These are phyloP conservation scores for Diphyllodes magnificus DNA, from an alignment of 2,113 vertebrate species.

Conservation along the genomic window DNA sequence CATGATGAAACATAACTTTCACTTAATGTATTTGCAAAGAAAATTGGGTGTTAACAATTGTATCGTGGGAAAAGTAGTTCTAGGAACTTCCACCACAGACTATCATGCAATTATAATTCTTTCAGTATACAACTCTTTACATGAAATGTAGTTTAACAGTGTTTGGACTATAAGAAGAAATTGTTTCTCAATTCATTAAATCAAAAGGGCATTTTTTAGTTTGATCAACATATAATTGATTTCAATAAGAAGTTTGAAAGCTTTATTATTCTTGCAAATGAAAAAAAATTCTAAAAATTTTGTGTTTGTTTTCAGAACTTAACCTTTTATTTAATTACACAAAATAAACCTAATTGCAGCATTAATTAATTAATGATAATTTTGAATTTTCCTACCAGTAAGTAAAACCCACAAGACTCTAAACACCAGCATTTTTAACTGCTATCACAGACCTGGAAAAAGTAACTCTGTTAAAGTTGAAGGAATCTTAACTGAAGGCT, in stretches of 20 bases:
- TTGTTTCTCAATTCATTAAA: background rate
- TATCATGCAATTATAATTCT: background rate
- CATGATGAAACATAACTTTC: background rate
- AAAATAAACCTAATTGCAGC: background rate
- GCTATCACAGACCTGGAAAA: background rate
- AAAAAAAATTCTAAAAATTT: background rate
- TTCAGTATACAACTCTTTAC: background rate
- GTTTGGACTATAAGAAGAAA: background rate
- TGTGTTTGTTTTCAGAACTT: background rate
- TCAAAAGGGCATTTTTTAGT: fast-evolving
- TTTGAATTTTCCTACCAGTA: background rate
- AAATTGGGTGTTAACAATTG: background rate
- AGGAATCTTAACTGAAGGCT: background rate
- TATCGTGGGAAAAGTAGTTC: background rate
- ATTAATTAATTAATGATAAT: background rate
- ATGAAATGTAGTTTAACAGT: background rate
- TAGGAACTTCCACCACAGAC: background rate
- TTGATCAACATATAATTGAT: background rate
- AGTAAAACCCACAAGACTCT: background rate
- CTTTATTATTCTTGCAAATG: background rate
- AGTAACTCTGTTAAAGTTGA: background rate
- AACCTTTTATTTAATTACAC: background rate
- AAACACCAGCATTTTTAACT: background rate
- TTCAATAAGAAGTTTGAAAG: background rate
- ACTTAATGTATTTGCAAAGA: background rate